Evolutionary conservation across 2,797 vertebrate genomes (phyloP), one percentile per base, ranked within the genome.

Genomic region (Acipenser oxyrinchus): DNA sequence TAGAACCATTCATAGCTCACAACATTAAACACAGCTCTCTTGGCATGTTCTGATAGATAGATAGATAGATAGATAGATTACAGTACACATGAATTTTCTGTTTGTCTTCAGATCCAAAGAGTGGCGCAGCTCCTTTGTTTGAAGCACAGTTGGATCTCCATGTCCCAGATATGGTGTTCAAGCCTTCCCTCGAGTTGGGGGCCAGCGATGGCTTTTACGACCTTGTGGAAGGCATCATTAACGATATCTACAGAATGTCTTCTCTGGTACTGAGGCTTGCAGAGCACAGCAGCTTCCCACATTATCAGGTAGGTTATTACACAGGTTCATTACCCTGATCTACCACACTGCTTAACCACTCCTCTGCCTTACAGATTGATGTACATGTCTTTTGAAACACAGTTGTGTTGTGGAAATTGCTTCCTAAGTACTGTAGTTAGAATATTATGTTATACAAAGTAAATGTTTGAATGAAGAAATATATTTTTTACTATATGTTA

Each of bases 231-330:
- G 73, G 77, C 62, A 86, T 99, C 5, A 69, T 94, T 68, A 87
- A 71, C 1, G 87, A 90, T 58, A 79, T 96, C 72, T 98, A 89
- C 78, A 80, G 72, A 51, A 84, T 91, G 6, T 89, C 94, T 0
- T 90, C 94, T 0, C 73, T 98, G 72, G 86, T 98, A 62, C 89
- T 91, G 0, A 85, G 94, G 7, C 78, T 98, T 10, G 86, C 90
- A 0, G 10, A 80, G 59, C 82, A 90, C 68, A 81, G 70, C 0
- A 66, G 72, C 12, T 86, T 71, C 66, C 84, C 82, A 23, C 87
- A 96, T 78, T 99, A 98, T 76, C 94, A 97, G 95, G 96, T 98
- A 86, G 64, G 7, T 66, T 67, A 18, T 18, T 55, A 55, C 37
- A 37, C 37, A 37, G 37, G 37, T 37, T 37, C 37, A 37, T 37